These are phyloP conservation scores for Calliopsis andreniformis DNA, from an alignment of 1,140 invertebrate genomes.

Conservation along the genomic window DNA sequence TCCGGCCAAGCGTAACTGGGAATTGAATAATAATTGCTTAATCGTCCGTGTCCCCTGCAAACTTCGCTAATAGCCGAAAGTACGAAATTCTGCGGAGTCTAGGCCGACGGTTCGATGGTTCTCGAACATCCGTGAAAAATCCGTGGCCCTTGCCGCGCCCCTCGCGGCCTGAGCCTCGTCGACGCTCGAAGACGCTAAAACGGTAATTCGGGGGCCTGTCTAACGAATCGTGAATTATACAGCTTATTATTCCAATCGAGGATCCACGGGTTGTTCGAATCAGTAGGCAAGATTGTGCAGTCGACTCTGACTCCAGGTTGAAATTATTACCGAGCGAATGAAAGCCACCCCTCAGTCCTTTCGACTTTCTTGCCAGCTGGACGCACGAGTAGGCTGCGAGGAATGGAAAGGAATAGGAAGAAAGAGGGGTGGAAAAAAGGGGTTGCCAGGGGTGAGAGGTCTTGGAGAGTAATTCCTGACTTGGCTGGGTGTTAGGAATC, in stretches of 20 bases:
- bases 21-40: conserved; percentile 73
- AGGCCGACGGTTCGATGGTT: not conserved
- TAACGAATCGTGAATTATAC: conserved; percentile 49
- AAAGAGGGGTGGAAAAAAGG: conserved; percentile 21
- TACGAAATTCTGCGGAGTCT: conserved; percentile 50
- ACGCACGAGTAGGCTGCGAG: conserved; percentile 45
- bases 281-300: conserved; percentile 12
- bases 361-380: conserved; percentile 60
- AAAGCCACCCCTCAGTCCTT: conserved; percentile 17
- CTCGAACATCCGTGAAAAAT: conserved; percentile 15
- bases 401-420: conserved; percentile 50
- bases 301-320: conserved; percentile 27
- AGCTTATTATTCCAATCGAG: conserved; percentile 36
- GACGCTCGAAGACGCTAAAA: not conserved
- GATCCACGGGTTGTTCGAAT: not conserved
- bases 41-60: conserved; percentile 66
- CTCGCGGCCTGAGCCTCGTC: no score
- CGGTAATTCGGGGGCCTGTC: conserved; percentile 15
- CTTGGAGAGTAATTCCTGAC: conserved; percentile 67
- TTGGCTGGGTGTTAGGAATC: conserved; percentile 59
- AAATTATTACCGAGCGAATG: conserved; percentile 63
- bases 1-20: conserved; percentile 49
- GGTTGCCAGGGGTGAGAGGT: conserved; percentile 55
- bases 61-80: conserved; percentile 68
- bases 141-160: not conserved